Evolutionary conservation across 2,888 invertebrate species (phyloP).

Genomic region (Athetis lepigone): DNA sequence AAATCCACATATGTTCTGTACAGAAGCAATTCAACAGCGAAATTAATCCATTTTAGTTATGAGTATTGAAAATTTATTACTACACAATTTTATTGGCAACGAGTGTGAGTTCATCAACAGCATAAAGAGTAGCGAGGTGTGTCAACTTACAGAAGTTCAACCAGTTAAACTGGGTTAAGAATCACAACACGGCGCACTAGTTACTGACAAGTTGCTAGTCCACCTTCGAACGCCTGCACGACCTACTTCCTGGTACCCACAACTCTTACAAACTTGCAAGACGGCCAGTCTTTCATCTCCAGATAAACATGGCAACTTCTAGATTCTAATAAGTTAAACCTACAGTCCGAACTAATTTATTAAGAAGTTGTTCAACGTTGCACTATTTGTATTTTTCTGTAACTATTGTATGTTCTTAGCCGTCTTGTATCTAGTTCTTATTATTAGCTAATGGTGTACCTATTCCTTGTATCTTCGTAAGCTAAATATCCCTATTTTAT

Average conservation of each 20-base stretch:
- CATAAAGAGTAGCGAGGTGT: neutral
- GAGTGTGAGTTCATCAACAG: too few relatives aligned
- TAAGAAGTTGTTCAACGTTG: slow-evolving; percentile 10
- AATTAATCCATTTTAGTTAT: too few relatives aligned
- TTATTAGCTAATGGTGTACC: too few relatives aligned
- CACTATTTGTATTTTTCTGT: slow-evolving; percentile 14
- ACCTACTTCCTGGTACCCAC: slow-evolving; percentile 48
- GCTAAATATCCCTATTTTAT: slow-evolving; percentile 29
- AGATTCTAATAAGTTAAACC: slow-evolving; percentile 40
- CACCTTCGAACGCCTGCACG: slow-evolving; percentile 44
- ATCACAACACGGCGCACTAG: slow-evolving; percentile 39
- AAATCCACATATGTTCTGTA: too few relatives aligned
- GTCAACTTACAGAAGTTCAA: slow-evolving; percentile 25
- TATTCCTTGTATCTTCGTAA: neutral
- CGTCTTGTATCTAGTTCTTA: neutral
- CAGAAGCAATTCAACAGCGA: too few relatives aligned
- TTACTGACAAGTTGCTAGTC: slow-evolving; percentile 40
- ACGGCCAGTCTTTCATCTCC: slow-evolving; percentile 51
- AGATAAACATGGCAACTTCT: slow-evolving; percentile 48
- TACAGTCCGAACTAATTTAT: slow-evolving; percentile 27
- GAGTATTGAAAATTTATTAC: too few relatives aligned
- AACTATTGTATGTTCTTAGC: slow-evolving; percentile 3
- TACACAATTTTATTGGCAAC: too few relatives aligned
- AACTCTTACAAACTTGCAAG: slow-evolving; percentile 50
- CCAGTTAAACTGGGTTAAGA: slow-evolving; percentile 40